Conservation (phyloP, 2,888 invertebrate species). For the Polydrusus cervinus region DNA sequence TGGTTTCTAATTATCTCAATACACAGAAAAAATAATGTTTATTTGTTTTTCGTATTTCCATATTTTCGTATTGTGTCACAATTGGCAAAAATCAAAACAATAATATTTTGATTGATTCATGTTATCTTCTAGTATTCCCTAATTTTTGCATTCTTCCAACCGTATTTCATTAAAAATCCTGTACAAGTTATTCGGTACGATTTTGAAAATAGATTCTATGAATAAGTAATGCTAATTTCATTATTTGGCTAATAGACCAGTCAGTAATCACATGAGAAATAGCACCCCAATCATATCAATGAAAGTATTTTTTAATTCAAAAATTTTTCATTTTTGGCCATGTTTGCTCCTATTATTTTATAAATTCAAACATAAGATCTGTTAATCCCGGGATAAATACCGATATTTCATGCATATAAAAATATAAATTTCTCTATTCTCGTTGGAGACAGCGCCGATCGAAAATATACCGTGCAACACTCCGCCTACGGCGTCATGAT, state of each 20-base stretch:
- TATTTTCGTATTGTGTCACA: background rate
- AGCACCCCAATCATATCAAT: too few species aligned
- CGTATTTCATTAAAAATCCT: background rate
- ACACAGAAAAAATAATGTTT: background rate
- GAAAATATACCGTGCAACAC: too few species aligned
- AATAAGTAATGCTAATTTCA: background rate
- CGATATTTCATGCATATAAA: too few species aligned
- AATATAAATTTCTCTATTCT: too few species aligned
- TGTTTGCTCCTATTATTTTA: too few species aligned
- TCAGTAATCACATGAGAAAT: background rate
- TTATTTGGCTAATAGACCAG: background rate
- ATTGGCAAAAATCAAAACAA: constrained; percentile 18
- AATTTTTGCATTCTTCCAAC: background rate
- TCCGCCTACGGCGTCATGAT: too few species aligned
- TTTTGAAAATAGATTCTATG: background rate
- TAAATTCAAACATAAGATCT: too few species aligned
- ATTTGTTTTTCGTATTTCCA: background rate
- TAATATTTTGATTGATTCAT: constrained; percentile 26
- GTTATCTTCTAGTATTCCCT: constrained; percentile 13
- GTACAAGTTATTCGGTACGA: background rate
- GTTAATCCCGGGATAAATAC: too few species aligned
- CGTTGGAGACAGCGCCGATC: too few species aligned
- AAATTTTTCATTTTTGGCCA: too few species aligned
- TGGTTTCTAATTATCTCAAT: background rate
- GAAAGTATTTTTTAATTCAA: too few species aligned